These are phyloP conservation scores for Odontamblyopus rebecca DNA, from an alignment of 2,797 vertebrate species.

Conservation along the genomic window DNA sequence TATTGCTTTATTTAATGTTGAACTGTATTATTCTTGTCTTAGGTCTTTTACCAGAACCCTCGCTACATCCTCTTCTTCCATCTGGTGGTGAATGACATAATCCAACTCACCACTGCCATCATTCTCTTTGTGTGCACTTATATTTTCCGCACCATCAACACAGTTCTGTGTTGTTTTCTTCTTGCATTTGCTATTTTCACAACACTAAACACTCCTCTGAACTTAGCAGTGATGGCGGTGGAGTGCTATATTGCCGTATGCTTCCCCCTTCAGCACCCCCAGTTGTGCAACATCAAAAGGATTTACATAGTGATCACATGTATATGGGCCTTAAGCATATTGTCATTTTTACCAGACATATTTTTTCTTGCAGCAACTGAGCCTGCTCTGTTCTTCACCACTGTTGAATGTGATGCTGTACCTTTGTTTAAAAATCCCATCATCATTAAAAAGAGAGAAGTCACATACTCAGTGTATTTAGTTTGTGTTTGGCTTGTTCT, in stretches of 20 bases:
- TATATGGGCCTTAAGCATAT: no score
- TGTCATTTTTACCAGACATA: no score
- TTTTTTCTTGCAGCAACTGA: no score
- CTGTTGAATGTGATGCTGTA: no score
- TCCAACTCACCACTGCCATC: conserved; percentile 61
- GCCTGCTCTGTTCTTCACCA: no score
- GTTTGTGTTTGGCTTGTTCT: no score
- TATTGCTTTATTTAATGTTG: background rate
- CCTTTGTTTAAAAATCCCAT: no score
- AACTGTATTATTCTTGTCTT: background rate
- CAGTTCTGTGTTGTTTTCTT: conserved; percentile 24
- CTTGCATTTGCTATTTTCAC: conserved; percentile 38
- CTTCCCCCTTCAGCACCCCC: conserved; percentile 56
- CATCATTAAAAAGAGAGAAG: no score
- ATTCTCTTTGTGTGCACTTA: conserved; percentile 54
- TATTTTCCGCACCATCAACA: conserved; percentile 43
- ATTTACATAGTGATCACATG: no score
- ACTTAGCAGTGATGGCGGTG: conserved; percentile 65
- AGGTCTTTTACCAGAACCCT: conserved; percentile 17
- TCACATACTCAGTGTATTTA: no score
- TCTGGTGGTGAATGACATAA: conserved; percentile 73
- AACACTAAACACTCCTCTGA: conserved; percentile 64
- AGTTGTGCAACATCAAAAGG: conserved; percentile 55
- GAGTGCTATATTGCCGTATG: conserved; percentile 72
- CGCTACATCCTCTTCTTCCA: conserved; percentile 72